Percentiles rank a stretch among this genome's conserved stretches.
These are phyloP conservation scores for Nipponacmea schrenckii DNA, from an alignment of 2,888 invertebrate genomes.

Conservation along the genomic window DNA sequence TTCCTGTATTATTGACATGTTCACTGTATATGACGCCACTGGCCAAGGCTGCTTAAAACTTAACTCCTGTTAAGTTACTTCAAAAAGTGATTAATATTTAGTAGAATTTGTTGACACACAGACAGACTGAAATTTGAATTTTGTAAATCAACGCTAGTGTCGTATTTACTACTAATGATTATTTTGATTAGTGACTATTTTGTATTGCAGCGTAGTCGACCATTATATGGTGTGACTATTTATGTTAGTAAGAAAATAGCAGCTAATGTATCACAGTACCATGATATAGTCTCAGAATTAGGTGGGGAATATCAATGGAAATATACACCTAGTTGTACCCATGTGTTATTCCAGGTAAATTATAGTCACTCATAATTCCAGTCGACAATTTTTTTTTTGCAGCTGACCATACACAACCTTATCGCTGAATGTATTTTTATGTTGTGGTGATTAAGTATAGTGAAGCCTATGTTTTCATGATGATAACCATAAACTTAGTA, in stretches of 20 bases:
- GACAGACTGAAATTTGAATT: no score
- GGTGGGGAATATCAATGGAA: conserved; percentile 68
- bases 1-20: neutral
- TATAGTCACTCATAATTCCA: no score
- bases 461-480: no score
- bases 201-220: conserved; percentile 24
- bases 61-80: neutral
- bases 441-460: no score
- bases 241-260: conserved; percentile 66
- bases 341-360: conserved; percentile 67
- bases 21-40: neutral
- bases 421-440: no score
- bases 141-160: no score
- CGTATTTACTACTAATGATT: no score
- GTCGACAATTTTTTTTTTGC: neutral
- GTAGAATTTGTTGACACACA: no score
- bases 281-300: conserved; percentile 62
- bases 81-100: no score
- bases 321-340: conserved; percentile 67
- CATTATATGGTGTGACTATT: conserved; percentile 66
- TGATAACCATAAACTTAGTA: no score
- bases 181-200: no score
- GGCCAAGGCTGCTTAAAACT: neutral
- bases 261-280: conserved; percentile 62
- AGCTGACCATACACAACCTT: no score